Evolutionary conservation across 2,113 vertebrate genomes (phyloP).

Genomic region (Clarias gariepinus): DNA sequence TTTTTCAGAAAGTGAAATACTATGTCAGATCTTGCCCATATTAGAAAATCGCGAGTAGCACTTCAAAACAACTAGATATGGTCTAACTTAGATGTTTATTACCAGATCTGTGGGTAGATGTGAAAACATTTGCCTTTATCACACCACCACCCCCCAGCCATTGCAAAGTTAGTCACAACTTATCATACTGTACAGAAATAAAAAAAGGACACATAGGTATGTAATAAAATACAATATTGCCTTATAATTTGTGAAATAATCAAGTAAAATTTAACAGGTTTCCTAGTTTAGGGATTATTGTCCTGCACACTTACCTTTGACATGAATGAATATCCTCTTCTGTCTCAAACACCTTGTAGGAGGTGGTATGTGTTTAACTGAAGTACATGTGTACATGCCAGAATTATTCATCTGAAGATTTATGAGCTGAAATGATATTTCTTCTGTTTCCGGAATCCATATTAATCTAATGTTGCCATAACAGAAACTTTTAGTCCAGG

Average conservation of each 20-base stretch:
- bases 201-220: neutral
- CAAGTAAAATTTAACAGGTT: neutral
- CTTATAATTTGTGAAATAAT: neutral
- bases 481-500: neutral
- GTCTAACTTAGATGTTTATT: too few relatives aligned
- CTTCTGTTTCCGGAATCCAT: constrained; percentile 34
- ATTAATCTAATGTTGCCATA: neutral
- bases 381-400: constrained; percentile 41
- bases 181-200: neutral
- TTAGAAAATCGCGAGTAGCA: neutral
- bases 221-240: neutral
- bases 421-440: constrained; percentile 36
- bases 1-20: neutral
- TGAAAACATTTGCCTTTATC: neutral
- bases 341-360: constrained; percentile 23
- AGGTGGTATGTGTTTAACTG: constrained; percentile 19
- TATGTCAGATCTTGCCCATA: neutral
- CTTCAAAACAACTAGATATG: neutral
- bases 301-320: constrained; percentile 39
- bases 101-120: neutral
- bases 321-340: neutral
- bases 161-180: neutral
- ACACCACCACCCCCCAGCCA: neutral
- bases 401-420: constrained; percentile 37
- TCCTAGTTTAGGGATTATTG: neutral